Evolutionary conservation across 1,140 invertebrate species (phyloP), one percentile per base, ranked within the genome.

Genomic region (Acromyrmex charruanus): DNA sequence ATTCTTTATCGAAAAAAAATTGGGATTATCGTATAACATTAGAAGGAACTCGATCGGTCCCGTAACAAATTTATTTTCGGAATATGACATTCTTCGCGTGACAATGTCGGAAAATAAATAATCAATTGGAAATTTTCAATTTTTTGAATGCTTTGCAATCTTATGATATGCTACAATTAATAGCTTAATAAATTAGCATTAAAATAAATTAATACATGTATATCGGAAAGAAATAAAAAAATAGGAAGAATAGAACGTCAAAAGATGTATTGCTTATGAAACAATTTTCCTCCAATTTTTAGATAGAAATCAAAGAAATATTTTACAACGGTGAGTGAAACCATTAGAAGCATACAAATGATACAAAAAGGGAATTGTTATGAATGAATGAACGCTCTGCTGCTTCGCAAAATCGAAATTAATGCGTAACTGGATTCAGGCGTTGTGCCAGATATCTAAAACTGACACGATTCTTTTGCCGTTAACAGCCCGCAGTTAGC

Each of bases 1-100:
- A 77, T 90, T 75, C 69, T 53, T 69, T 59, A 85, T 53, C 61
- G 72, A 51, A n/a, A 44, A 65, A 88, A 88, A 85, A 87, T 87
- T 87, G 68, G 55, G 82, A 63, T 44, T 51, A 66, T 85, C 69
- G 65, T 65, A 75, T 86, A 72, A 86, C 35, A 80, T 81, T 58
- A 66, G 66, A 74, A 53, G 9, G 5, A 49, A 21, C 21, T 31
- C 59, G 75, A 61, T 58, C 16, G 21, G 18, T 71, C 39, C 49
- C 35, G 55, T 74, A 49, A 74, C 55, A 44, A 74, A 75, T 84
- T 84, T 75, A 6, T 75, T 31, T 75, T 75, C 10, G 44, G 14
- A 49, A 53, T 58, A 72, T 44, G 14, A 3, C 39, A 31, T 2
- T 3, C 18, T 61, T 10, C 5, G 44, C 55, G 14, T 5, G 80